These are phyloP conservation scores for Cichladusa arquata DNA, from an alignment of 2,113 vertebrate species.

Conservation along the genomic window DNA sequence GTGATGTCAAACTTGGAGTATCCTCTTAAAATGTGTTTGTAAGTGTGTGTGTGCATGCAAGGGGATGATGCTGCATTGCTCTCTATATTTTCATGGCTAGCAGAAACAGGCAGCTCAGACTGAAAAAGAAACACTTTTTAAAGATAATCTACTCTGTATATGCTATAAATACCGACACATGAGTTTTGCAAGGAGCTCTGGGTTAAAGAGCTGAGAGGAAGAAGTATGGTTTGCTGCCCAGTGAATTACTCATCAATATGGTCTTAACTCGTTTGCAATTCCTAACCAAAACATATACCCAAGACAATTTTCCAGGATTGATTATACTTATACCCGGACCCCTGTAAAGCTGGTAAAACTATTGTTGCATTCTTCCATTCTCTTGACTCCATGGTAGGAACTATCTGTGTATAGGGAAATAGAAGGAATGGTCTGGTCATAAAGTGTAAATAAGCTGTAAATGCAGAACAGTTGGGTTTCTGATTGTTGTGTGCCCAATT, in stretches of 20 bases:
- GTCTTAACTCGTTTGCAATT: not conserved
- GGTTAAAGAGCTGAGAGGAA: slow-evolving; percentile 4
- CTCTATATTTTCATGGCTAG: not conserved
- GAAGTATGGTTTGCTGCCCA: slow-evolving; percentile 11
- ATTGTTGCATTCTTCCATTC: not conserved
- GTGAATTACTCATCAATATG: not conserved
- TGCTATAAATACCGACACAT: slow-evolving; percentile 25
- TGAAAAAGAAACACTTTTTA: slow-evolving; percentile 19
- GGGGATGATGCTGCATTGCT: not conserved
- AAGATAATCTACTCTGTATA: not conserved
- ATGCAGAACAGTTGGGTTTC: not conserved
- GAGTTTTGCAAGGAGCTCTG: not conserved
- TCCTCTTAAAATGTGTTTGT: slow-evolving; percentile 48
- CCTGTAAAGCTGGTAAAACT: not conserved
- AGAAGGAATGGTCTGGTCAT: not conserved
- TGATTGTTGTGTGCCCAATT: not conserved
- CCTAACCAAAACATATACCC: not conserved
- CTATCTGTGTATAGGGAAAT: not conserved
- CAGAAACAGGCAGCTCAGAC: not conserved
- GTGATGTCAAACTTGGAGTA: slow-evolving; percentile 31
- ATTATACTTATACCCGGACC: not conserved
- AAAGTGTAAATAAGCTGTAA: not conserved
- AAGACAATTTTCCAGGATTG: not conserved
- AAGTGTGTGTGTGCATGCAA: not conserved
- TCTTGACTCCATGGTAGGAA: not conserved